Base-by-base conservation (phyloP, 2,888 invertebrate genomes). In the Dermolepida albohirtum region DNA sequence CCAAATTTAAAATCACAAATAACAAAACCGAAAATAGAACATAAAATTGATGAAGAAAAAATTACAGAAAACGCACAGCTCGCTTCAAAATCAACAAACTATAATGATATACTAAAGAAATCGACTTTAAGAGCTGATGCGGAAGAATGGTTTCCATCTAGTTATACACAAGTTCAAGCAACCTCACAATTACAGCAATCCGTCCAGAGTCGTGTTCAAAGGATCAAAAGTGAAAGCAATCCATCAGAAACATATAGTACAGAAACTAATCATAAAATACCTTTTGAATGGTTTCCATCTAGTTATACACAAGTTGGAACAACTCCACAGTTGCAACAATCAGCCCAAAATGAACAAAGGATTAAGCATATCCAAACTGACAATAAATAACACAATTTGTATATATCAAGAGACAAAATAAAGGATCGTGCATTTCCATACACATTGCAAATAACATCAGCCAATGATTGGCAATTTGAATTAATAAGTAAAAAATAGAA, bases 71-170 rank as follows among this genome's bases (percentile, higher is more conserved):
- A 50, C 34, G 14, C 27, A 14, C 50, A 50, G 39, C 47, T 17
- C 11, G 6, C 41, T 11, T 22, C 34, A 29, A n/a, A 44, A 10
- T 10, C 57, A 43, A 44, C n/a, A 27, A 29, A 55, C 14, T 17
- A 39, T 44, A 49, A 63, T 17, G 54, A 66, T 41, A 69, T 63
- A 22, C 27, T 66, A 41, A 27, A 29, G 8, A 66, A 59, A 8
- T 47, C 66, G 10, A 59, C 22, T 22, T 29, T 71, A 14, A 55
- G 68, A 51, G 88, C 85, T 12, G 87, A 88, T 65, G 89, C 89
- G 27, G 85, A 87, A 74, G 89, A 88, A 81, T 89, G 87, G 87
- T 87, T 85, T 75, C 88, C 88, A 62, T 84, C 86, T 16, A 86
- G 85, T 75, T 86, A 86, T 78, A 17, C 43, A 44, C 43, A 22